phyloP scores from a whole-genome alignment of 2,888 invertebrate genomes.

The Drosophila formosana region DNA sequence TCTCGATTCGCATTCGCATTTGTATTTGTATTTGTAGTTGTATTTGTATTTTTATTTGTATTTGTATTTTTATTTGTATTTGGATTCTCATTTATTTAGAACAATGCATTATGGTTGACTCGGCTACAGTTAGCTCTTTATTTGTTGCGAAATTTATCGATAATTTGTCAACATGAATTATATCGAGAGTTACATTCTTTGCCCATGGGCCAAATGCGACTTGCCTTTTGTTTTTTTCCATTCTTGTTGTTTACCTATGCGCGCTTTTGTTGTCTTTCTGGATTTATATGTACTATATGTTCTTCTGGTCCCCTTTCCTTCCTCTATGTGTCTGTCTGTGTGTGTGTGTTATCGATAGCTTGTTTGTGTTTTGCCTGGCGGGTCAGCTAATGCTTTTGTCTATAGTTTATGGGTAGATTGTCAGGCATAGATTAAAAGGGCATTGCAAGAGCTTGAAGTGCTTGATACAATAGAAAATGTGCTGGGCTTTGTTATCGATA shows the following conservation, averaged over 20 bases:
- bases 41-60: not conserved
- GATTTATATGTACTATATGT: not conserved
- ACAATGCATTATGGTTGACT: constrained; percentile 50
- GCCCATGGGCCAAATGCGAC: constrained; percentile 32
- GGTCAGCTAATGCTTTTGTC: not conserved
- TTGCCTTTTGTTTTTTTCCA: constrained; percentile 14
- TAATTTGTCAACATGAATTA: constrained; percentile 68
- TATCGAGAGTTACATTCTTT: constrained; percentile 28
- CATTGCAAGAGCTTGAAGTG: too few species aligned
- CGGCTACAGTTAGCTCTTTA: constrained; percentile 26
- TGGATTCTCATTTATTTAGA: constrained; percentile 50
- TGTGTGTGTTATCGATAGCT: constrained; percentile 16
- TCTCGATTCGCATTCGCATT: constrained; percentile 6
- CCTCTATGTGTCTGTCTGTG: not conserved
- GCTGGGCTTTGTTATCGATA: not conserved
- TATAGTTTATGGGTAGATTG: not conserved
- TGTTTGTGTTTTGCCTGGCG: not conserved
- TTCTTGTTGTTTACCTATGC: constrained; percentile 5
- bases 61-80: constrained; percentile 23
- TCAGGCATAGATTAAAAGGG: not conserved
- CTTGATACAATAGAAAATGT: too few species aligned
- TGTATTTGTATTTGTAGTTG: not conserved
- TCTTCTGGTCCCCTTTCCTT: not conserved
- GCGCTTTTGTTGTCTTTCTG: constrained; percentile 4
- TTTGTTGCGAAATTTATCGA: constrained; percentile 65